A percentile compares a stretch with the other conserved stretches of the same genome.
Conservation (phyloP, 1,140 invertebrate genomes). For the Leptestheria dahalacensis region DNA sequence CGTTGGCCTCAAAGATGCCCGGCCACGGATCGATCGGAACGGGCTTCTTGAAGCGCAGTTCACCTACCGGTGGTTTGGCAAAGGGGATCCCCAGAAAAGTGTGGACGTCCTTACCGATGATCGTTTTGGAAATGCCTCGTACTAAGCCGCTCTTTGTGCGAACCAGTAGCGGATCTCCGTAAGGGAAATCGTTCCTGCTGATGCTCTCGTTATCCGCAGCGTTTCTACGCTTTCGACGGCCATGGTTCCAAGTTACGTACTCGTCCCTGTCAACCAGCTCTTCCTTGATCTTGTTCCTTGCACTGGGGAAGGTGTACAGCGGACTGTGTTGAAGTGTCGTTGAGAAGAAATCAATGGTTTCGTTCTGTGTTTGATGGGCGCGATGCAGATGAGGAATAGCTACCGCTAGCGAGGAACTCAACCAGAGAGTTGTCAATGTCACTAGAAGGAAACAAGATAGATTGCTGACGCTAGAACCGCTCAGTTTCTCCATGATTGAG, state of each 20-base stretch:
- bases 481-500: too few species aligned
- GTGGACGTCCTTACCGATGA: constrained; percentile 65
- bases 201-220: neutral
- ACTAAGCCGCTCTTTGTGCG: constrained; percentile 62
- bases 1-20: constrained; percentile 59
- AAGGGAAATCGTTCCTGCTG: constrained; percentile 25
- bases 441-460: too few species aligned
- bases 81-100: constrained; percentile 70
- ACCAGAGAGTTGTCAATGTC: too few species aligned
- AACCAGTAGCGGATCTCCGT: constrained; percentile 51
- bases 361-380: too few species aligned
- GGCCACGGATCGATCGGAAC: constrained; percentile 71
- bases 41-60: constrained; percentile 72
- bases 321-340: too few species aligned
- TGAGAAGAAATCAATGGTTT: too few species aligned
- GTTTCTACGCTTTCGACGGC: neutral
- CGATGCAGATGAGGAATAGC: too few species aligned
- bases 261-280: too few species aligned
- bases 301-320: neutral
- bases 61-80: constrained; percentile 77
- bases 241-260: too few species aligned
- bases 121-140: constrained; percentile 54
- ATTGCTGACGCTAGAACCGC: too few species aligned
- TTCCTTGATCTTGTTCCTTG: too few species aligned
- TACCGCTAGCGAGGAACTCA: too few species aligned